phyloP scores from a whole-genome alignment of 2,113 vertebrate species.

The Hypocryptadius cinnamomeus region DNA sequence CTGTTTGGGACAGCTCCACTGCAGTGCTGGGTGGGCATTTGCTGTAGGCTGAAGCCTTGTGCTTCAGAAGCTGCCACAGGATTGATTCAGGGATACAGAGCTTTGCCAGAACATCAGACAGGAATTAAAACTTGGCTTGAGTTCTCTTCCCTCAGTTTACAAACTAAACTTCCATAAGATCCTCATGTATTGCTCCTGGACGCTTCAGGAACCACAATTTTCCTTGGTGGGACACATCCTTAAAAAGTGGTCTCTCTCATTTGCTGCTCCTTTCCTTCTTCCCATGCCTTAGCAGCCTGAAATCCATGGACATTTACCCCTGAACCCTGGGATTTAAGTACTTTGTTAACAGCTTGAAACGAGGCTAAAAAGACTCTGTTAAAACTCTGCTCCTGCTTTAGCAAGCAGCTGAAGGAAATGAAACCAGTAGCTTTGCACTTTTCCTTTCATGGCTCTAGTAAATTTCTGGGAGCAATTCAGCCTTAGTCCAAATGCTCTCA shows the following conservation, averaged over 20 bases:
- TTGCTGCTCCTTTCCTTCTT: not conserved
- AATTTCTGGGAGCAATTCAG: not conserved
- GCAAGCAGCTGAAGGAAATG: not conserved
- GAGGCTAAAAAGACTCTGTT: too few relatives aligned
- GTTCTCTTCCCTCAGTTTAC: not conserved
- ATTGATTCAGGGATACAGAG: not conserved
- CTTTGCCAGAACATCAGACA: not conserved
- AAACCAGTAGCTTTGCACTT: not conserved
- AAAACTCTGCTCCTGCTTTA: not conserved
- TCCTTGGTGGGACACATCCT: not conserved
- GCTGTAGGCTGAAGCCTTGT: not conserved
- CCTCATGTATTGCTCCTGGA: not conserved
- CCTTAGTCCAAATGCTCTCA: not conserved
- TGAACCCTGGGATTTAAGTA: not conserved
- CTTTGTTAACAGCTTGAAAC: not conserved
- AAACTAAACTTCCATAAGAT: accelerated
- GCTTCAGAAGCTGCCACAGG: not conserved
- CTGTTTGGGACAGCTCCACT: not conserved
- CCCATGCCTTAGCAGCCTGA: not conserved
- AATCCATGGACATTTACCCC: not conserved
- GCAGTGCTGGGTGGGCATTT: not conserved
- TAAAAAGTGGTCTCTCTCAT: accelerated
- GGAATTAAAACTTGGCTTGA: not conserved
- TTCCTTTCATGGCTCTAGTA: not conserved
- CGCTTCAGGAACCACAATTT: accelerated